Percentiles rank a stretch among this genome's conserved stretches.
Evolutionary conservation across 1,140 invertebrate species (phyloP).

Genomic region (Probaryconus sp.): DNA sequence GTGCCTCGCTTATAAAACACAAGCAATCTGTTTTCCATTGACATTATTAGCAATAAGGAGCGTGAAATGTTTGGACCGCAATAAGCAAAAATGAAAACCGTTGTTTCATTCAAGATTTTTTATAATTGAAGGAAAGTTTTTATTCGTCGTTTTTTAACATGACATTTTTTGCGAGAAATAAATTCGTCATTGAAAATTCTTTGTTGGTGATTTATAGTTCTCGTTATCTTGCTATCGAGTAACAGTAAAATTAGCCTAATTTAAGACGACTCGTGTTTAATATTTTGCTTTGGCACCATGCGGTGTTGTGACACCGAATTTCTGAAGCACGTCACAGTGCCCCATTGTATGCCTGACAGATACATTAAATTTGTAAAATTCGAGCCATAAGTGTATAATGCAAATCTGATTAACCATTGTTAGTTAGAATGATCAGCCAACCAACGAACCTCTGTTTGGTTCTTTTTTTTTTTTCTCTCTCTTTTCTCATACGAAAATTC

Average conservation of each 20-base stretch:
- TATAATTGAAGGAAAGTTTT: too few species aligned
- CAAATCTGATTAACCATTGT: constrained; percentile 37
- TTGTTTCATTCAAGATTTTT: too few species aligned
- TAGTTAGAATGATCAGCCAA: too few species aligned
- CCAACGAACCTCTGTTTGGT: too few species aligned
- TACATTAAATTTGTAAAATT: constrained; percentile 29
- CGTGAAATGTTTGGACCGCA: too few species aligned
- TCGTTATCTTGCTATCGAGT: not conserved
- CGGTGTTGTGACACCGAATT: constrained; percentile 27
- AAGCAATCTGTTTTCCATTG: constrained; percentile 5
- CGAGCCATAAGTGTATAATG: constrained; percentile 9
- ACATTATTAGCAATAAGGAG: not conserved
- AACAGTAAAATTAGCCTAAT: constrained; percentile 20
- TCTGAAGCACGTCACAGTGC: too few species aligned
- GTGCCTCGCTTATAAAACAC: constrained; percentile 11
- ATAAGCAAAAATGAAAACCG: too few species aligned
- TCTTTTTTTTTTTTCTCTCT: too few species aligned
- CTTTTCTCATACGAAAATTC: too few species aligned
- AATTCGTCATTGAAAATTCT: too few species aligned
- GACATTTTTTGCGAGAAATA: too few species aligned
- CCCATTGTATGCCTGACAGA: constrained; percentile 28
- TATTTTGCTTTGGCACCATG: constrained; percentile 13
- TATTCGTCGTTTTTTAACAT: too few species aligned
- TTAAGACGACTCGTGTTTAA: constrained; percentile 24
- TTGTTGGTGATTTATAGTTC: not conserved